Conservation (phyloP, 2,113 vertebrate genomes). For the Peucedramus taeniatus region DNA sequence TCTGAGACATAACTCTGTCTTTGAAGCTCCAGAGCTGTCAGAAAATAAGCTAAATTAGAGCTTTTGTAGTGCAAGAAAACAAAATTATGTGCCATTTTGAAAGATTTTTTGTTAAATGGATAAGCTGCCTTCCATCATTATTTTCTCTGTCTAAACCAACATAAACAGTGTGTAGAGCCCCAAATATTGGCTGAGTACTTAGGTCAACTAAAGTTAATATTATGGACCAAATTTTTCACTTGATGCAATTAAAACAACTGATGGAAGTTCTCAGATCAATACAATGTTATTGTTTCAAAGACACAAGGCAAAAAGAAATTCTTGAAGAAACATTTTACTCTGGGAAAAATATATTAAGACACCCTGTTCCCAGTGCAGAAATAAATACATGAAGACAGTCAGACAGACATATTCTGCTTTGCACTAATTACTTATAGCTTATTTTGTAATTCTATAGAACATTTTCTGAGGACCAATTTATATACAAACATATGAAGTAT, state of each 20-base stretch:
- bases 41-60: constrained; percentile 11
- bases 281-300: background rate
- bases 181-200: background rate
- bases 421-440: background rate
- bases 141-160: background rate
- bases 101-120: background rate
- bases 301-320: background rate
- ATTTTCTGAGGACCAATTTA: background rate
- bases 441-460: background rate
- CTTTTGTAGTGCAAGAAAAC: background rate
- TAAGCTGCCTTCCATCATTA: background rate
- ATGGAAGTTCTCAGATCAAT: background rate
- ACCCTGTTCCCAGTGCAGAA: background rate
- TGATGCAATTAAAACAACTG: background rate
- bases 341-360: background rate
- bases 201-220: background rate
- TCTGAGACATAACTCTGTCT: background rate
- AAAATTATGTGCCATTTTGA: background rate
- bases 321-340: background rate
- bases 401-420: background rate
- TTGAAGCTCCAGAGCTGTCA: background rate
- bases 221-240: background rate
- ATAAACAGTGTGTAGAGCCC: background rate
- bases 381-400: background rate
- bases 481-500: background rate